Evolutionary conservation across 2,888 invertebrate genomes (phyloP), one percentile per base, ranked within the genome.

Genomic region (Diabrotica balteata): DNA sequence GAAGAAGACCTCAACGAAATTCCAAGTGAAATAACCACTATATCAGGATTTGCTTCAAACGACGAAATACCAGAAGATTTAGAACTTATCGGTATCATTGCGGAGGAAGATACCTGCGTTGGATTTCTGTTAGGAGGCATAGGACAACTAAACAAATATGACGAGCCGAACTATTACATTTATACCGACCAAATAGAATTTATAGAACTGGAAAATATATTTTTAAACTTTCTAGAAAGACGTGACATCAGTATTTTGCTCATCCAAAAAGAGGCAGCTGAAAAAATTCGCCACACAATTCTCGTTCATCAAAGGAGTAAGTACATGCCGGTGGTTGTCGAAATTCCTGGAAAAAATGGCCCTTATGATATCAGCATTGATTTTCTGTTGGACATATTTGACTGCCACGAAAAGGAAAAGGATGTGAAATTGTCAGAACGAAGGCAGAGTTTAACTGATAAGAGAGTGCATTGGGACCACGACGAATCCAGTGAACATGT

Each of bases 101-200:
- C 75, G 55, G 77, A 77, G 64, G 77, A 77, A 64, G 77, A 77
- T 53, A 77, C 77, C 2, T 76, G 75, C 45, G 76, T 75, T 2
- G 76, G 77, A 10, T 77, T 74, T 46, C 55, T 76, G n/a, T 55
- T 77, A 17, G 77, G 76, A 54, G 77, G 77, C 22, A 77, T 76
- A 42, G 77, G 77, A 1, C 66, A 77, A 62, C 9, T 71, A 11
- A 66, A 73, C 55, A 70, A 70, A 45, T 58, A 69, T 17, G 67
- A 67, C n/a, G 45, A 46, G 1, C 72, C 73, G 7, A 77, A 77
- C 61, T 77, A 70, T 59, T 74, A 71, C 53, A 55, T 76, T 8
- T 75, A 72, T 10, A 66, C 65, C 17, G 46, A 46, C 46, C 58
- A 70, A 52, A 75, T 72, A 1, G 68, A 63, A 57, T 59, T 68